These are phyloP conservation scores for Cheilosia impressa DNA, from an alignment of 2,888 invertebrate species.

Conservation along the genomic window DNA sequence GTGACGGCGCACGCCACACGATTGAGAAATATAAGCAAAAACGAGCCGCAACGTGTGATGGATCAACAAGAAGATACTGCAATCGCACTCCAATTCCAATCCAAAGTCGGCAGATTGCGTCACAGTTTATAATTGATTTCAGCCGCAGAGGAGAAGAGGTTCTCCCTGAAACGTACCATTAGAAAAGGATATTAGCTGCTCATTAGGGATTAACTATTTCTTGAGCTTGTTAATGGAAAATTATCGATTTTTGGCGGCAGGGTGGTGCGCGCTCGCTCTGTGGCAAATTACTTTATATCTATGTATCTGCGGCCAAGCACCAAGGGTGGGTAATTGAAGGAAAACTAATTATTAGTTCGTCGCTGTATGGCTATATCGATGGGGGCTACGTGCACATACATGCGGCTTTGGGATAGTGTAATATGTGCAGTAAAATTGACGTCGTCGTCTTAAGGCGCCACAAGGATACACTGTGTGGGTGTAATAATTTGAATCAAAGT, in stretches of 20 bases:
- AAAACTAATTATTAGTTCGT: conserved; percentile 73
- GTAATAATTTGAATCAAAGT: conserved; percentile 61
- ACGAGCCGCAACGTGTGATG: conserved; percentile 10
- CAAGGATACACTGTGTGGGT: conserved; percentile 48
- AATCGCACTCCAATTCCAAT: background rate
- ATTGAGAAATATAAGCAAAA: background rate
- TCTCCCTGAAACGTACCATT: conserved; percentile 45
- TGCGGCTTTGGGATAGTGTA: conserved; percentile 13
- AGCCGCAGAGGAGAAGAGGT: conserved; percentile 9
- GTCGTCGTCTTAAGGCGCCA: conserved; percentile 66
- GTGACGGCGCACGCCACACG: background rate
- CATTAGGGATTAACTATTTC: conserved; percentile 71
- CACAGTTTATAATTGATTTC: conserved; percentile 28
- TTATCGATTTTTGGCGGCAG: conserved; percentile 69
- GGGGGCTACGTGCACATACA: background rate
- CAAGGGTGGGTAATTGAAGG: conserved; percentile 65
- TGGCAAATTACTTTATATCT: background rate
- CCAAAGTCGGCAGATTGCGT: background rate
- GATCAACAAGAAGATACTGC: conserved; percentile 22
- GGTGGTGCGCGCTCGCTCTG: conserved; percentile 5
- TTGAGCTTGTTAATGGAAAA: conserved; percentile 68
- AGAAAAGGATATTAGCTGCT: conserved; percentile 71
- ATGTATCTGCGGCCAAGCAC: conserved; percentile 15
- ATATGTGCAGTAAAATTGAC: conserved; percentile 40
- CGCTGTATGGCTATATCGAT: conserved; percentile 35